phyloP scores from a whole-genome alignment of 2,797 vertebrate genomes.

The Fringilla coelebs region DNA sequence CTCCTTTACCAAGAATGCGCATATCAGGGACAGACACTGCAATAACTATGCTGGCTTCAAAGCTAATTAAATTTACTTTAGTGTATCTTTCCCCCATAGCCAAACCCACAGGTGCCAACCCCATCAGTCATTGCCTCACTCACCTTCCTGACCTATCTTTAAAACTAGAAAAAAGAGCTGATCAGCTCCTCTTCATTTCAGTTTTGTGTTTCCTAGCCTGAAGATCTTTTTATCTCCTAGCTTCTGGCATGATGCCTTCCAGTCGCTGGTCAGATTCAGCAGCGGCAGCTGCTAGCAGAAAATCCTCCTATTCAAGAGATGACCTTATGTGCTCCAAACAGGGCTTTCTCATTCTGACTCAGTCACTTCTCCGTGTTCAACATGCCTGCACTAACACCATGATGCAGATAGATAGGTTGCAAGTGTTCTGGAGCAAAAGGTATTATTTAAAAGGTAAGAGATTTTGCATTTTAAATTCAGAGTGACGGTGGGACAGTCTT shows the following conservation, averaged over 20 bases:
- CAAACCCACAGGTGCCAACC: background rate
- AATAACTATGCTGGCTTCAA: background rate
- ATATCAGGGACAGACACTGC: background rate
- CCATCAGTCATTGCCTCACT: background rate
- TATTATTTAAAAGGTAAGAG: background rate
- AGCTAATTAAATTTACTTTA: slow-evolving; percentile 25
- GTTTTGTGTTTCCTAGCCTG: background rate
- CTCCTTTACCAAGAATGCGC: background rate
- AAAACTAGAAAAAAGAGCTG: slow-evolving; percentile 17
- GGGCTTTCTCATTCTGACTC: slow-evolving; percentile 45
- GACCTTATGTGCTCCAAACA: slow-evolving; percentile 51
- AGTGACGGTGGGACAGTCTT: background rate
- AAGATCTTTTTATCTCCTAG: slow-evolving; percentile 55
- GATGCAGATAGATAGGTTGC: background rate
- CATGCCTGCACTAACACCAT: background rate
- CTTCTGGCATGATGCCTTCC: slow-evolving; percentile 47
- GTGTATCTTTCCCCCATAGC: background rate
- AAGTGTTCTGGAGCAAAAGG: background rate
- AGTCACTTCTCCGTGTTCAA: background rate
- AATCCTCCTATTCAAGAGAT: slow-evolving; percentile 56
- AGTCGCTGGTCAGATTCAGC: slow-evolving; percentile 56
- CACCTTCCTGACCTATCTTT: slow-evolving; percentile 14
- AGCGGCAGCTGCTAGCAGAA: slow-evolving; percentile 61
- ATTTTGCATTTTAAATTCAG: background rate
- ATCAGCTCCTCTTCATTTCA: slow-evolving; percentile 41